Conservation (phyloP, 2,113 vertebrate genomes). For the Rattus rattus region DNA sequence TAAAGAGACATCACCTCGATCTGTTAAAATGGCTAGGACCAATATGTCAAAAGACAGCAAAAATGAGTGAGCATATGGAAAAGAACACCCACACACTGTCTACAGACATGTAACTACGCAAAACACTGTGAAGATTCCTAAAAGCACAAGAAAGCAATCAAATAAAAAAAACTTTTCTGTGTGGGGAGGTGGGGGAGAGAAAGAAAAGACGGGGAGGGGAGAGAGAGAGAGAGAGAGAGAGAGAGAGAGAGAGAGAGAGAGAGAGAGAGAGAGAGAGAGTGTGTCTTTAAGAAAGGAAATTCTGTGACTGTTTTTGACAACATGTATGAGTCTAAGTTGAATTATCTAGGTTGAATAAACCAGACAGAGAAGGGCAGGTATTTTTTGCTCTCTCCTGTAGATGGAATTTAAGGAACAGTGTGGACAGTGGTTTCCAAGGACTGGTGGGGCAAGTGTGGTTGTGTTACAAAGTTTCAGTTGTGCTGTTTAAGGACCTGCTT, state of each 20-base stretch:
- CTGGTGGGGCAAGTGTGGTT: no score
- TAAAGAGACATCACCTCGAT: background rate
- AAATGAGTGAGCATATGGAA: background rate
- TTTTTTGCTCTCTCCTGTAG: background rate
- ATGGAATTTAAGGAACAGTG: background rate
- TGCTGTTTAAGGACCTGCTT: background rate
- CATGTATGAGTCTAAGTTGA: background rate
- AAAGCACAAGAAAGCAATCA: background rate
- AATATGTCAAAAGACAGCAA: background rate
- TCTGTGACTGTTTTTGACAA: background rate
- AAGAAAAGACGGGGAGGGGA: no score
- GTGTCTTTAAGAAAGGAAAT: background rate
- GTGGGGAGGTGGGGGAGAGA: no score
- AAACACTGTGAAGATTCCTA: background rate
- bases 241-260: background rate
- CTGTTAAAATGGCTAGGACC: background rate
- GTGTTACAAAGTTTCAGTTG: background rate
- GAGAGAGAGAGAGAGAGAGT: no score
- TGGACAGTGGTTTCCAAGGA: background rate
- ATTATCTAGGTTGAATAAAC: background rate
- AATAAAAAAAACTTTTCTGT: background rate
- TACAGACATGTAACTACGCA: background rate
- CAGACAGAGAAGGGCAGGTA: background rate
- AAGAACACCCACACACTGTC: background rate
- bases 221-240: background rate